phyloP scores from a whole-genome alignment of 2,797 vertebrate species.

The Pangasius larnaudii region DNA sequence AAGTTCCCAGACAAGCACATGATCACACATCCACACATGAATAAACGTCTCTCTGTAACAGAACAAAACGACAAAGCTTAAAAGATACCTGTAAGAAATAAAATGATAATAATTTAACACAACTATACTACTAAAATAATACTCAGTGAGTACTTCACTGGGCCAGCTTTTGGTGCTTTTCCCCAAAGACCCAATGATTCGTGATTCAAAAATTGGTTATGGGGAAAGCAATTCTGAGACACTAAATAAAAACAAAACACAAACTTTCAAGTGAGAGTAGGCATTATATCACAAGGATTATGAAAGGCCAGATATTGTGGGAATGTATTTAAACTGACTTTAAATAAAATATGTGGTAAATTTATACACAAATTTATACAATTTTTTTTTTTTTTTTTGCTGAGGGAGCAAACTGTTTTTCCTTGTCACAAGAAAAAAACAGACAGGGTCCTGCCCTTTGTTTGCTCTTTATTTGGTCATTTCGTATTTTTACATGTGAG shows the following conservation, averaged over 20 bases:
- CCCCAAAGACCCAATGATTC: slow-evolving; percentile 62
- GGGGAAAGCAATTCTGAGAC: slow-evolving; percentile 31
- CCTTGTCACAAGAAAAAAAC: slow-evolving; percentile 9
- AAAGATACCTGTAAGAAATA: slow-evolving; percentile 51
- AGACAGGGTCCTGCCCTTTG: slow-evolving; percentile 44
- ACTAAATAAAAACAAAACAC: not conserved
- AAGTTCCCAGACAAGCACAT: slow-evolving; percentile 65
- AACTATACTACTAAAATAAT: slow-evolving; percentile 65
- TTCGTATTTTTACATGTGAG: not conserved
- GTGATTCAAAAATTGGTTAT: slow-evolving; percentile 51
- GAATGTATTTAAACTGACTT: not conserved
- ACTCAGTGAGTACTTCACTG: slow-evolving; percentile 68
- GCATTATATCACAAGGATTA: slow-evolving; percentile 51
- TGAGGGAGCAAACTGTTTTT: not conserved
- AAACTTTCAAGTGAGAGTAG: slow-evolving; percentile 56
- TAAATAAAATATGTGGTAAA: not conserved
- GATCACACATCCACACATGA: slow-evolving; percentile 48
- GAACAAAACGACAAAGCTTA: not conserved
- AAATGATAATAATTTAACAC: slow-evolving; percentile 58
- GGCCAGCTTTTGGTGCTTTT: slow-evolving; percentile 73
- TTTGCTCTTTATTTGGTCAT: not conserved
- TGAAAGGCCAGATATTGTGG: slow-evolving; percentile 43
- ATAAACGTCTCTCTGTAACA: slow-evolving; percentile 25
- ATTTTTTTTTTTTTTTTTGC: not conserved
- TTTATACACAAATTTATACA: not conserved